phyloP scores from a whole-genome alignment of 2,797 vertebrate genomes.

The Rhinophrynus dorsalis region DNA sequence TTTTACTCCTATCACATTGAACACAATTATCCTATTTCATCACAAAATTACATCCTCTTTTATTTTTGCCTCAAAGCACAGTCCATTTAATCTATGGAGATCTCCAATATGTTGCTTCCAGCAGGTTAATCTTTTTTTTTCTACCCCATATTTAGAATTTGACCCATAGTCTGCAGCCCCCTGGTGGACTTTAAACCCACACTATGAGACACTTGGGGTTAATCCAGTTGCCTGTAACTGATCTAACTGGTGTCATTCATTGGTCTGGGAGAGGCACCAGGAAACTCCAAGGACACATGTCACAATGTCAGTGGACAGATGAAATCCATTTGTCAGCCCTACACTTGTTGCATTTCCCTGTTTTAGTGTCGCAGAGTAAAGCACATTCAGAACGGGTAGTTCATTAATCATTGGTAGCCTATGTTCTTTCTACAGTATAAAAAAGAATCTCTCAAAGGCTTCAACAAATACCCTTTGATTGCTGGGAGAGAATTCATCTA shows the following conservation, averaged over 20 bases:
- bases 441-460: constrained; percentile 36
- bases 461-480: constrained; percentile 37
- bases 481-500: constrained; percentile 10
- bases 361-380: constrained; percentile 36
- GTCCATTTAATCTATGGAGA: too few relatives aligned
- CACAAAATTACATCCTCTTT: too few relatives aligned
- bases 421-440: constrained; percentile 37
- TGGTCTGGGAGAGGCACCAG: constrained; percentile 20
- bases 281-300: constrained; percentile 47
- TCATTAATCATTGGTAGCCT: constrained; percentile 44
- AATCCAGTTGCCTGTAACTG: too few relatives aligned
- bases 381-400: constrained; percentile 44
- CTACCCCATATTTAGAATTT: too few relatives aligned
- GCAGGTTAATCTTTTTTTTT: too few relatives aligned
- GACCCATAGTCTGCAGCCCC: too few relatives aligned
- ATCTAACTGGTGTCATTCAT: constrained; percentile 27
- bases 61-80: too few relatives aligned
- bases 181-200: too few relatives aligned
- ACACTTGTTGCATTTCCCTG: constrained; percentile 40
- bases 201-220: too few relatives aligned
- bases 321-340: constrained; percentile 46
- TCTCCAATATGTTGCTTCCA: too few relatives aligned
- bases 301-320: constrained; percentile 42
- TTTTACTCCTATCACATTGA: too few relatives aligned
- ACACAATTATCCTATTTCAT: too few relatives aligned